These are phyloP conservation scores for Patella ulyssiponensis DNA, from an alignment of 2,888 invertebrate species.

Conservation along the genomic window DNA sequence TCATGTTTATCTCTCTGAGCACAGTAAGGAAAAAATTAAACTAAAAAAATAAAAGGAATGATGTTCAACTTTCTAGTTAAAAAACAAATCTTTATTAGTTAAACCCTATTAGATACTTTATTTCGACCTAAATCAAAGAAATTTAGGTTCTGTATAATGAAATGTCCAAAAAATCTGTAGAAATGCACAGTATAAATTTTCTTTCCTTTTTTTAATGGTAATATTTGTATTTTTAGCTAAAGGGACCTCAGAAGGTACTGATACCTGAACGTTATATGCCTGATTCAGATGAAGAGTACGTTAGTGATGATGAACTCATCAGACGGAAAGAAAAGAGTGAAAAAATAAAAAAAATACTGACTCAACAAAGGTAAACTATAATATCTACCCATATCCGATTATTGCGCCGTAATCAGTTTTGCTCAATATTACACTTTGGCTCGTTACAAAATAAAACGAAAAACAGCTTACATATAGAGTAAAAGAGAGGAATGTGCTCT, in stretches of 20 bases:
- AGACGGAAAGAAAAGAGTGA: slow-evolving; percentile 89
- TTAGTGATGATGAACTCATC: slow-evolving; percentile 86
- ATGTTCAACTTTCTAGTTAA: not conserved
- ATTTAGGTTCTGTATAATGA: too few species aligned
- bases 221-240: slow-evolving; percentile 76
- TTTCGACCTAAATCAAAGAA: too few species aligned
- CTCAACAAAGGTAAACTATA: slow-evolving; percentile 72
- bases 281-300: slow-evolving; percentile 83
- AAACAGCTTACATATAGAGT: too few species aligned
- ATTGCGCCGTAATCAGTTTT: too few species aligned
- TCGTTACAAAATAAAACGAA: too few species aligned
- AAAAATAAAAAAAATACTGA: slow-evolving; percentile 91
- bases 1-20: not conserved
- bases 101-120: too few species aligned
- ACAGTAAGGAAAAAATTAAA: slow-evolving; percentile 1
- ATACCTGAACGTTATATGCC: slow-evolving; percentile 94
- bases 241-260: slow-evolving; percentile 89
- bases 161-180: not conserved
- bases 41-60: not conserved
- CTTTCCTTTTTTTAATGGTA: not conserved
- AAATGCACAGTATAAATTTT: not conserved
- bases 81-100: too few species aligned
- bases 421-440: too few species aligned
- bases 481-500: too few species aligned
- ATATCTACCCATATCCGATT: too few species aligned